Conservation (phyloP, 1,140 invertebrate genomes). For the Drosophila sp. region DNA sequence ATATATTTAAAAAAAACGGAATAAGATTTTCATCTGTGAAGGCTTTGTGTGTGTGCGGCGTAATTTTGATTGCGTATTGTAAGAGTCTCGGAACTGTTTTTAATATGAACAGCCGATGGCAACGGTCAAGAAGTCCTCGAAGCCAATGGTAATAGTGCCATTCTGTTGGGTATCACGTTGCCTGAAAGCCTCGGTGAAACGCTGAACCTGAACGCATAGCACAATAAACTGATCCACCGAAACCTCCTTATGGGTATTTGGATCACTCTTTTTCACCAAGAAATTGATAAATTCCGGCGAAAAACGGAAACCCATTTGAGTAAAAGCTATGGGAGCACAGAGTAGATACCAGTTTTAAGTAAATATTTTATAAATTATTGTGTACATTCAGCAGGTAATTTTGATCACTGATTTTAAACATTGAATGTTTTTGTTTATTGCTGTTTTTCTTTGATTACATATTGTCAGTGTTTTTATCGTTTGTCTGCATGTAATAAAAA, state of each 20-base stretch:
- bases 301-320: conserved; percentile 95
- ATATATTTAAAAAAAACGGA: conserved; percentile 38
- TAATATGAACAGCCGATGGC: conserved; percentile 90
- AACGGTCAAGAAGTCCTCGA: conserved; percentile 93
- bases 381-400: background rate
- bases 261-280: conserved; percentile 89
- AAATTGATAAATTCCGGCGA: conserved; percentile 91
- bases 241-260: conserved; percentile 87
- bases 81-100: conserved; percentile 40
- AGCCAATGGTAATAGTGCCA: conserved; percentile 91
- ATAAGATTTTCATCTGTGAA: conserved; percentile 44
- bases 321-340: conserved; percentile 87
- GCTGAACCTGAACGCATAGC: conserved; percentile 93
- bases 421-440: too few species aligned
- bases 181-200: conserved; percentile 93
- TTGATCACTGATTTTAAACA: too few species aligned
- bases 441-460: too few species aligned
- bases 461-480: too few species aligned
- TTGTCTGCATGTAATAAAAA: too few species aligned
- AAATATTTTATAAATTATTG: background rate
- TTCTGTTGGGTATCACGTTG: conserved; percentile 89
- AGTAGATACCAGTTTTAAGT: background rate
- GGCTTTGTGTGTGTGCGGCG: conserved; percentile 21
- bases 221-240: conserved; percentile 95
- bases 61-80: conserved; percentile 10